Percentiles rank a stretch among this genome's conserved stretches.
Conservation (phyloP, 2,113 vertebrate species). For the Lethenteron reissneri region DNA sequence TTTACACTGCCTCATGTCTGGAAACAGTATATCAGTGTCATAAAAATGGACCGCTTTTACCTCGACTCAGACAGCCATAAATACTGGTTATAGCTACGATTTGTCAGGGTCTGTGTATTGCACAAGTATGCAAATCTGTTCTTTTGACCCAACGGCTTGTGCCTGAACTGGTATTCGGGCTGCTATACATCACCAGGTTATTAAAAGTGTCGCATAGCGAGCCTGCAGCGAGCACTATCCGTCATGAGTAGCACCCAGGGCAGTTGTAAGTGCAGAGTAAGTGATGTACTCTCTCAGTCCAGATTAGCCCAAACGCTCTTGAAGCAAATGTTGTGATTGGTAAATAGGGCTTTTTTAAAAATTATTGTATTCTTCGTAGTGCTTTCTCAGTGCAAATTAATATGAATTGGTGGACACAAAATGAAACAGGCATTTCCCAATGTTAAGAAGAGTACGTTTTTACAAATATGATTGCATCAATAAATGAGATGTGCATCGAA, state of each 20-base stretch:
- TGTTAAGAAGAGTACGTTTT: too few relatives aligned
- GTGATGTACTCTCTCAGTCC: too few relatives aligned
- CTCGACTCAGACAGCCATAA: not conserved
- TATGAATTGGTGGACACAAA: too few relatives aligned
- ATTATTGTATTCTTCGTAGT: too few relatives aligned
- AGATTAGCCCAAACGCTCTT: too few relatives aligned
- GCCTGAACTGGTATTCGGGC: constrained; percentile 4
- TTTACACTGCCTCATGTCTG: not conserved
- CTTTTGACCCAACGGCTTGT: not conserved
- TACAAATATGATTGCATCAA: too few relatives aligned
- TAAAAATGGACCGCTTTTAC: constrained; percentile 5
- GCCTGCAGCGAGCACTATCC: not conserved
- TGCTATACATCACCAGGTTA: constrained; percentile 4
- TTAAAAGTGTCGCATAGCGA: constrained; percentile 1
- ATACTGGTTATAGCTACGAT: constrained; percentile 2
- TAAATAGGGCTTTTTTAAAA: too few relatives aligned
- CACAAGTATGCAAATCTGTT: constrained; percentile 7
- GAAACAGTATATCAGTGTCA: constrained; percentile 5
- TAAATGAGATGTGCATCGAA: too few relatives aligned
- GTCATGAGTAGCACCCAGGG: not conserved
- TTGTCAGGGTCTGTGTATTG: constrained; percentile 4
- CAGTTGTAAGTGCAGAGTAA: too few relatives aligned
- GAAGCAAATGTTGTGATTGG: too few relatives aligned
- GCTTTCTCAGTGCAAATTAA: too few relatives aligned
- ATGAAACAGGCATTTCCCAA: too few relatives aligned